Evolutionary conservation across 2,797 vertebrate genomes (phyloP), one percentile per base, ranked within the genome.

Genomic region (Epinephelus malabaricus): DNA sequence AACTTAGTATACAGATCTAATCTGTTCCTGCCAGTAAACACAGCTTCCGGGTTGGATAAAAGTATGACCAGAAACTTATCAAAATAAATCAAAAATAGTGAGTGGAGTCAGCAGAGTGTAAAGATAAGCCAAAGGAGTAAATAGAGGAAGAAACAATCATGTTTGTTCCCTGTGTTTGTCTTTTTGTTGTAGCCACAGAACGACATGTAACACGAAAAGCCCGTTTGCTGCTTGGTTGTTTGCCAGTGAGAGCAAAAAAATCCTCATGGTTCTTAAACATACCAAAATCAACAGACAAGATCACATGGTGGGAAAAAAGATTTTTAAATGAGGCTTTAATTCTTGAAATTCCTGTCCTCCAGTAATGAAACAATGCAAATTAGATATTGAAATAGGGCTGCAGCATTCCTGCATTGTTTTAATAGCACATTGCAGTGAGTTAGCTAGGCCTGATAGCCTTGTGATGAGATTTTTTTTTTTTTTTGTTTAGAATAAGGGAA

Each of bases 391-490:
- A 47, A 73, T 3, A 61, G 50, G 7, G 12, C 73, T 5, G 34
- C 21, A 34, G n/a, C 15, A 0, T 54, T 13, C 2, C 50, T 34
- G 19, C 12, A 11, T 65, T 67, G 23, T 40, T 66, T 6, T 43
- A 34, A 67, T 13, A 4, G 5, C 19, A 30, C 23, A 46, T 59
- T 27, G 13, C 5, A 18, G 25, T 62, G 59, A 58, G 60, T 64
- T 69, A 19, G 49, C 9, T 53, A 15, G 43, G 63, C 23, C 34
- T 71, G 55, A 66, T 71, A 47, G 73, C 53, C 58, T 76, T 76
- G 65, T 82, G 76, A 88, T 80, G 78, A 74, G 56, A 75, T 79
- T 55, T 46, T 18, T 38, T 1, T 54, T 2, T 27, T 19, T n/a
- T 9, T 4, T 27, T 19, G 17, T 9, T 54, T 23, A 40, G 55